These are phyloP conservation scores for Cossypha polioptera DNA, from an alignment of 2,797 vertebrate species.

Conservation along the genomic window DNA sequence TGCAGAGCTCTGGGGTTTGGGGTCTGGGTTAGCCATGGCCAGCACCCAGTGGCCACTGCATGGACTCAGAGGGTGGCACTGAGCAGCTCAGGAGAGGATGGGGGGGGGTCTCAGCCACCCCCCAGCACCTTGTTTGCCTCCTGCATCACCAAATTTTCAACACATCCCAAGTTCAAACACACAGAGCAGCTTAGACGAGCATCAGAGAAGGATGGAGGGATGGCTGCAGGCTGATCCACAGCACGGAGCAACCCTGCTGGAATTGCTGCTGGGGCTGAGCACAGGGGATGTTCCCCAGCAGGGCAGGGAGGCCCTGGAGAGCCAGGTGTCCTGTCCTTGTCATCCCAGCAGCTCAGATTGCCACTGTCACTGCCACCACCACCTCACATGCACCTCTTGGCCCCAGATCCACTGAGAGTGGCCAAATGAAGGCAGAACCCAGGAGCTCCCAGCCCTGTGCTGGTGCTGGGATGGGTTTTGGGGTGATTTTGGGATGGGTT, in stretches of 20 bases:
- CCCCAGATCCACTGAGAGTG: neutral
- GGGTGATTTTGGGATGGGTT: no score
- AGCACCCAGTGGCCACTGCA: fast-evolving
- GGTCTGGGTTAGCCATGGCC: fast-evolving
- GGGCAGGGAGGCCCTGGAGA: neutral
- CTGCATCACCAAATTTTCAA: neutral
- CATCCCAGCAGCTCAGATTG: neutral
- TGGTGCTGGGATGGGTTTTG: no score
- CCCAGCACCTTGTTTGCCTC: neutral
- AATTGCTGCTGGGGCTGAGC: neutral
- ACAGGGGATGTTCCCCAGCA: neutral
- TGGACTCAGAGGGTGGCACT: fast-evolving
- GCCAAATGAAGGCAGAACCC: neutral
- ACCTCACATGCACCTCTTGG: fast-evolving
- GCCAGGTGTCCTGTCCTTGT: neutral
- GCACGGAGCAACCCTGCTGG: fast-evolving
- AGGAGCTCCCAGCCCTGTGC: fast-evolving
- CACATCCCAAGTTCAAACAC: neutral
- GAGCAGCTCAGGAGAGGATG: fast-evolving
- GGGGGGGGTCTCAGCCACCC: neutral
- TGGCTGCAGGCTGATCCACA: fast-evolving
- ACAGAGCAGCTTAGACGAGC: neutral
- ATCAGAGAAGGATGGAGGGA: fast-evolving
- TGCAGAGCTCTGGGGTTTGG: neutral
- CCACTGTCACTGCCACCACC: fast-evolving